Conservation (phyloP, 2,797 vertebrate genomes). For the Cottoperca gobio region DNA sequence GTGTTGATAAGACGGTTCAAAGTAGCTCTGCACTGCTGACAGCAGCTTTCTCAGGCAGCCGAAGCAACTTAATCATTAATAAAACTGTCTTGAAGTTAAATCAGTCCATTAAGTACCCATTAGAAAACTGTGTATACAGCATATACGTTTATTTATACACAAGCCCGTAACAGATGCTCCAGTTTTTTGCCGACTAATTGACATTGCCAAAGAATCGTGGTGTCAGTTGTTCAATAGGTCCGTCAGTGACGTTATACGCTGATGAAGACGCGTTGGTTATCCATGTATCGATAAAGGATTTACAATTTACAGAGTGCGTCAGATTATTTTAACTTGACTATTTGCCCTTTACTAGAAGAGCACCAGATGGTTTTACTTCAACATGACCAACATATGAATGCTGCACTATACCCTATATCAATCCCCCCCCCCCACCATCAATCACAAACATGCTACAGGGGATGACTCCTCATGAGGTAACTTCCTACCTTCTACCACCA, state of each 20-base stretch:
- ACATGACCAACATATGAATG: no score
- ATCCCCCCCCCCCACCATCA: no score
- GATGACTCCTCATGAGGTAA: neutral
- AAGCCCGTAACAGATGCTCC: neutral
- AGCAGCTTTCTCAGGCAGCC: slow-evolving; percentile 41
- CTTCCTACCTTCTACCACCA: no score
- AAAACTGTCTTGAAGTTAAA: slow-evolving; percentile 34
- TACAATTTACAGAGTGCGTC: no score
- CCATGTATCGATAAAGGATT: no score
- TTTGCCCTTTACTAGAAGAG: no score
- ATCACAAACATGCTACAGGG: neutral
- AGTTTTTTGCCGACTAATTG: neutral
- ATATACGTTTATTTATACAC: neutral
- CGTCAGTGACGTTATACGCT: neutral
- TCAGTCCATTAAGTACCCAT: slow-evolving; percentile 1
- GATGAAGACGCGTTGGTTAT: no score
- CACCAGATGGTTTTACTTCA: no score
- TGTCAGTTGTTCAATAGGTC: neutral
- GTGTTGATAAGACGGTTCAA: slow-evolving; percentile 59
- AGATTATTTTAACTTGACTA: no score
- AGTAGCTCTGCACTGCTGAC: slow-evolving; percentile 34
- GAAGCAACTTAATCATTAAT: slow-evolving; percentile 35
- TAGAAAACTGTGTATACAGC: neutral
- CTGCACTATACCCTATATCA: no score
- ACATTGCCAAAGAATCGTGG: neutral